phyloP scores from a whole-genome alignment of 2,888 invertebrate species.

The Perithous albicinctus region DNA sequence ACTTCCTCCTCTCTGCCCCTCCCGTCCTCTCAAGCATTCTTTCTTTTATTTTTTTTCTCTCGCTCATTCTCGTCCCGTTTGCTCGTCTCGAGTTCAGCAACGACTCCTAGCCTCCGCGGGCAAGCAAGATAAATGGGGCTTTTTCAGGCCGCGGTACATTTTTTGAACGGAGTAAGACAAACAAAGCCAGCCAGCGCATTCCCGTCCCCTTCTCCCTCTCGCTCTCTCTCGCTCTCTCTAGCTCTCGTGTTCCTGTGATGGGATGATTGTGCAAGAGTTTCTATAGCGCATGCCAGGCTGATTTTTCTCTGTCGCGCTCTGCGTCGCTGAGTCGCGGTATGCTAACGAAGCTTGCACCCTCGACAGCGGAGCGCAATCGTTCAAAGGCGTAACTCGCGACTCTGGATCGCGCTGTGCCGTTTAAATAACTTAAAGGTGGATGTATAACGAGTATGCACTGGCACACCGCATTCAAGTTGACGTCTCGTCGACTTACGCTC shows the following conservation, averaged over 20 bases:
- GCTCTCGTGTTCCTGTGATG: conserved; percentile 18
- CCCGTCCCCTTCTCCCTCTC: conserved; percentile 33
- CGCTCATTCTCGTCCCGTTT: conserved; percentile 27
- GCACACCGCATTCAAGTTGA: neutral
- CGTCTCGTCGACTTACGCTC: neutral
- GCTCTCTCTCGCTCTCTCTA: too few species aligned
- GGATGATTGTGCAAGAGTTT: neutral
- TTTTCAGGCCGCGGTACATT: conserved; percentile 60
- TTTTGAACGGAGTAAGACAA: conserved; percentile 46
- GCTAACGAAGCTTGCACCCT: conserved; percentile 70
- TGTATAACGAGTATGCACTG: neutral
- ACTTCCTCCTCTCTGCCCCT: conserved; percentile 19
- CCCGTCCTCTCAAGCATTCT: conserved; percentile 3
- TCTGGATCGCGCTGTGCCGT: neutral
- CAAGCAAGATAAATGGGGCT: conserved; percentile 65
- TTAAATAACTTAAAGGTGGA: conserved; percentile 41
- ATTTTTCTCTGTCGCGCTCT: conserved; percentile 46
- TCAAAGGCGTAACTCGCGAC: conserved; percentile 40
- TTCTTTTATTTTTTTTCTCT: conserved; percentile 38
- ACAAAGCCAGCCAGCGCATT: conserved; percentile 60
- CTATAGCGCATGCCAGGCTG: conserved; percentile 40
- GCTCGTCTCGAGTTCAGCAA: conserved; percentile 43
- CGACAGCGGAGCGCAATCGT: conserved; percentile 30
- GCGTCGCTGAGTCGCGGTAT: conserved; percentile 62
- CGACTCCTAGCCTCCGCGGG: conserved; percentile 45